Conservation (phyloP, 2,113 vertebrate species). For the Camelus bactrianus region DNA sequence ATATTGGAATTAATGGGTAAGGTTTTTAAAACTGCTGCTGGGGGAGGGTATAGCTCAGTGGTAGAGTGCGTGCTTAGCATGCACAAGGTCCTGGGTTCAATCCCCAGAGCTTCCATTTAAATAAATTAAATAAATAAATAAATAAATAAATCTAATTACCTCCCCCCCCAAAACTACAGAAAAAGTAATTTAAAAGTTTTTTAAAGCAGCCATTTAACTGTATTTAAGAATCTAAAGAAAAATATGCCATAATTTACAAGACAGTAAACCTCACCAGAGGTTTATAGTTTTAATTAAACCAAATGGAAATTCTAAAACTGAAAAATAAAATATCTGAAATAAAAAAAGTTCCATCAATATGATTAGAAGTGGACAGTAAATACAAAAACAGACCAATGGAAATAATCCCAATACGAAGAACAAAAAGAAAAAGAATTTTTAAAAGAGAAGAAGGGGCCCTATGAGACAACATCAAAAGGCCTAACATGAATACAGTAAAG, state of each 20-base stretch:
- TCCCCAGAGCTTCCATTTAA: no score
- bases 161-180: no score
- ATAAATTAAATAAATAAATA: no score
- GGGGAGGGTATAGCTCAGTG: no score
- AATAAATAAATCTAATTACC: no score
- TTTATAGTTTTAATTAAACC: no score
- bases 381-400: neutral
- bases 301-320: no score
- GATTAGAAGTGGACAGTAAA: neutral
- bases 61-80: no score
- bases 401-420: neutral
- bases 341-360: neutral
- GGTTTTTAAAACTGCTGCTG: neutral
- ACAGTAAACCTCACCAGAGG: neutral
- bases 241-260: neutral
- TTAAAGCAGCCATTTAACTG: neutral
- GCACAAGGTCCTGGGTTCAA: no score
- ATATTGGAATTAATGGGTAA: neutral
- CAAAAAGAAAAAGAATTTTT: neutral
- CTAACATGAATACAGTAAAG: neutral
- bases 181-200: neutral
- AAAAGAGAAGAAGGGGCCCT: neutral
- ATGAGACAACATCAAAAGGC: neutral
- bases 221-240: neutral
- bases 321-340: neutral